Evolutionary conservation across 2,113 vertebrate species (phyloP).

Genomic region (Pangasianodon hypophthalmus): DNA sequence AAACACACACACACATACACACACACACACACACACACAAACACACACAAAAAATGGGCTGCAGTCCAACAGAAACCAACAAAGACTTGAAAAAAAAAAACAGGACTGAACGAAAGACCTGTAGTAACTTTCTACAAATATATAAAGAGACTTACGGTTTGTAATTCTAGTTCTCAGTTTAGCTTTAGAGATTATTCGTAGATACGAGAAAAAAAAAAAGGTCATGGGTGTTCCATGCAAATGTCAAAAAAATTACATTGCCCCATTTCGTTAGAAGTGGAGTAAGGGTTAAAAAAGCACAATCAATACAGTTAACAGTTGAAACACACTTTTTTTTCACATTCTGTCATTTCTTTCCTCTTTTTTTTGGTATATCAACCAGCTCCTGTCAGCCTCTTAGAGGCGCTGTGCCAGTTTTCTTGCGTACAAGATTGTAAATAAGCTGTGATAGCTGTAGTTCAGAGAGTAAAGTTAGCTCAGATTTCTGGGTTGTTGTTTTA

Average conservation of each 20-base stretch:
- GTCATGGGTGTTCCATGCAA: conserved; percentile 2
- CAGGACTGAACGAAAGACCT: conserved; percentile 54
- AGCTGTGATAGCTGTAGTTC: conserved; percentile 66
- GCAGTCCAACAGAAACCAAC: conserved; percentile 45
- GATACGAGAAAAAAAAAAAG: conserved; percentile 21
- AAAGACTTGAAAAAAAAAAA: conserved; percentile 18
- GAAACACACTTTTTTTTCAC: conserved; percentile 30
- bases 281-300: conserved; percentile 78
- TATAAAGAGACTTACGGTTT: conserved; percentile 73
- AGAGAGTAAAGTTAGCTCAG: conserved; percentile 42
- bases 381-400: conserved; percentile 69
- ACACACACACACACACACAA: conserved; percentile 37
- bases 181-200: conserved; percentile 72
- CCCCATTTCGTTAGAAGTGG: conserved; percentile 72
- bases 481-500: conserved; percentile 16
- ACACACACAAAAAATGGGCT: conserved; percentile 1
- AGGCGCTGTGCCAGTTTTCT: conserved; percentile 63
- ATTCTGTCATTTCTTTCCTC: conserved; percentile 47
- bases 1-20: not conserved
- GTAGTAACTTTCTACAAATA: conserved; percentile 68
- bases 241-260: not conserved
- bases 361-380: conserved; percentile 50
- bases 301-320: conserved; percentile 57
- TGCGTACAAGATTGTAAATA: conserved; percentile 75
- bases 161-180: conserved; percentile 73